Percentiles rank a stretch among this genome's conserved stretches.
phyloP scores from a whole-genome alignment of 2,888 invertebrate species.

The Leptinotarsa peninsularis region DNA sequence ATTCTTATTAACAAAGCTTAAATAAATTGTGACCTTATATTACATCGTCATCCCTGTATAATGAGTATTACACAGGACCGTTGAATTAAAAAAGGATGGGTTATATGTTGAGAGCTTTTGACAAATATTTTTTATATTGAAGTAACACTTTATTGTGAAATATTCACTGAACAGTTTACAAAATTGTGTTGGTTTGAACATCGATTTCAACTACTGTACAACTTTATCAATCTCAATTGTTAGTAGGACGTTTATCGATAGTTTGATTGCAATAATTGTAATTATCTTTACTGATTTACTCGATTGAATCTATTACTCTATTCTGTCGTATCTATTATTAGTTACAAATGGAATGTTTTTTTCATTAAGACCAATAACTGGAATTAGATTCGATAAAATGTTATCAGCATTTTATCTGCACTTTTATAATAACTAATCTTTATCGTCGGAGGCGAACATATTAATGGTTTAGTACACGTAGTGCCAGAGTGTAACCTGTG shows the following conservation, averaged over 20 bases:
- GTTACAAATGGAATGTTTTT: background rate
- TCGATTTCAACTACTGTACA: too few species aligned
- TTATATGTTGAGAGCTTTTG: too few species aligned
- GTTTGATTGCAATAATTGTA: background rate
- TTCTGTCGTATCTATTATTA: background rate
- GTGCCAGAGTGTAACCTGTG: background rate
- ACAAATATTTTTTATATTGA: too few species aligned
- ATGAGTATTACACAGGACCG: too few species aligned
- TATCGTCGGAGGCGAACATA: background rate
- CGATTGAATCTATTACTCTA: background rate
- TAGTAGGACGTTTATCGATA: background rate
- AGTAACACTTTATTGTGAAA: too few species aligned
- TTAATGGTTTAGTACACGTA: background rate
- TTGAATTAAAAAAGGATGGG: too few species aligned
- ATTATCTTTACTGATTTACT: background rate
- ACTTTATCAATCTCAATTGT: background rate
- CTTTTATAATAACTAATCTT: background rate
- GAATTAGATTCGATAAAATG: background rate
- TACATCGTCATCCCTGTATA: too few species aligned
- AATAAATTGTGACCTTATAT: too few species aligned
- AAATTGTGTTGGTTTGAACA: too few species aligned
- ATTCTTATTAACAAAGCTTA: too few species aligned
- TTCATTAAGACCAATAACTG: constrained; percentile 3
- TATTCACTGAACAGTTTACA: too few species aligned
- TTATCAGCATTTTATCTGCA: constrained; percentile 2